Base-by-base conservation (phyloP, 2,888 invertebrate genomes). In the Pilophorus perplexus region DNA sequence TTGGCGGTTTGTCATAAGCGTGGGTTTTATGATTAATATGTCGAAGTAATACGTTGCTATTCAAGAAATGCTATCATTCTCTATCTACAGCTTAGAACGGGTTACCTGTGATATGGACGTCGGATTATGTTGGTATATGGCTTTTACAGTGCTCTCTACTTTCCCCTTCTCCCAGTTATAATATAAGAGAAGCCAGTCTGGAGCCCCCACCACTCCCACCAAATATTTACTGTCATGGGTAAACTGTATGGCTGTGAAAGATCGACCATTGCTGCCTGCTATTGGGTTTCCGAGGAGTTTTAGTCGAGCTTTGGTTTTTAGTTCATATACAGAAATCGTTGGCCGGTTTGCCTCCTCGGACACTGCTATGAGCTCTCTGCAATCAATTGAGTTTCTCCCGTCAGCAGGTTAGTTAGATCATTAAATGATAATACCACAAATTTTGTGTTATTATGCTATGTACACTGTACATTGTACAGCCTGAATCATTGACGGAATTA, bases 91-190 rank as follows among this genome's bases (percentile, higher is more conserved):
- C 33, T 33, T n/a, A n/a, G n/a, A n/a, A n/a, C n/a, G n/a, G 22
- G 14, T 10, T 22, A 59, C 28, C 42, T 44, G 54, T 10, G 54
- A 42, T 18, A 33, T 33, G n/a, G 14, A 37, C 12, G 46, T 67
- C 0, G 64, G 40, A 4, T 54, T 46, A 10, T 57, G 50, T 6
- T 62, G 59, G 27, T 64, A 52, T 12, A 59, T 85, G 1, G 88
- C 85, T 76, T 86, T 88, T 0, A 85, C 83, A 64, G 83, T 84
- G 66, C 87, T 89, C 73, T 90, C 87, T 28, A 91, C 82, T 76
- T 89, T 88, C 10, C 88, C 88, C 75, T 86, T 89, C 73, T 90
- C 90, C 86, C 89, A 84, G 75, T 87, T 86, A 80, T 90, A 89
- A 78, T 87, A 85, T 74, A 90, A 82, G 78, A 90, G 80, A 72